Conservation (phyloP, 2,797 vertebrate species). For the Propithecus deckenii region DNA sequence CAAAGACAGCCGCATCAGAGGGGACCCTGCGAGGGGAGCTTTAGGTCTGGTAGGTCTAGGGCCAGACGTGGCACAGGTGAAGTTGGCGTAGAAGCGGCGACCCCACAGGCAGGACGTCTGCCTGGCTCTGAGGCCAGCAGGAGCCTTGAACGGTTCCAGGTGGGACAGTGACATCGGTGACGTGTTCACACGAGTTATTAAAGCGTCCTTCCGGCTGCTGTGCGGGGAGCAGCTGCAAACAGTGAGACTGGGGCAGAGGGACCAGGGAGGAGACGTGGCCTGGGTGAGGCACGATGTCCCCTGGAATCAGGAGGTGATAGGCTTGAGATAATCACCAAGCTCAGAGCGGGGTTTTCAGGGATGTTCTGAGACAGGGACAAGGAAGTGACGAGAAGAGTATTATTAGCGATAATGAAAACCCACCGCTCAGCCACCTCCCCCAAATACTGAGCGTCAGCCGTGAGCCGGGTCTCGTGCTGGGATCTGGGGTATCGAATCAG, state of each 20-base stretch:
- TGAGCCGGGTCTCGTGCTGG: not conserved
- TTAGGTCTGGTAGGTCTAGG: not conserved
- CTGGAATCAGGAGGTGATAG: not conserved
- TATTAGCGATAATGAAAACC: not conserved
- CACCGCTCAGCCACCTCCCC: not conserved
- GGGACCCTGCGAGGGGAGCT: rapidly evolving
- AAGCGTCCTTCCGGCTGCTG: not conserved
- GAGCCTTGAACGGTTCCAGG: not conserved
- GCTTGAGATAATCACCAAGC: not conserved
- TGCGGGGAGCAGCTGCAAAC: not conserved
- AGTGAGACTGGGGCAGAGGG: not conserved
- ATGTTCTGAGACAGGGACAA: no score
- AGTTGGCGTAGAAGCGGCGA: rapidly evolving
- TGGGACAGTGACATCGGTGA: not conserved
- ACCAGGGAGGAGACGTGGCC: no score
- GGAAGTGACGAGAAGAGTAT: not conserved
- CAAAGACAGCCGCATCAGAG: rapidly evolving
- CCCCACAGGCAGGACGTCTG: no score
- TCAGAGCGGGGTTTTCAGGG: rapidly evolving
- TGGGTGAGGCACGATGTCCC: rapidly evolving
- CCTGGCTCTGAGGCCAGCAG: not conserved
- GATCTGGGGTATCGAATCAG: not conserved
- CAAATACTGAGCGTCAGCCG: not conserved
- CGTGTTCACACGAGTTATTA: rapidly evolving
- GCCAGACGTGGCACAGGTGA: not conserved